Percentiles rank a stretch among this genome's conserved stretches.
Conservation (phyloP, 2,797 vertebrate genomes). For the Merluccius polli region DNA sequence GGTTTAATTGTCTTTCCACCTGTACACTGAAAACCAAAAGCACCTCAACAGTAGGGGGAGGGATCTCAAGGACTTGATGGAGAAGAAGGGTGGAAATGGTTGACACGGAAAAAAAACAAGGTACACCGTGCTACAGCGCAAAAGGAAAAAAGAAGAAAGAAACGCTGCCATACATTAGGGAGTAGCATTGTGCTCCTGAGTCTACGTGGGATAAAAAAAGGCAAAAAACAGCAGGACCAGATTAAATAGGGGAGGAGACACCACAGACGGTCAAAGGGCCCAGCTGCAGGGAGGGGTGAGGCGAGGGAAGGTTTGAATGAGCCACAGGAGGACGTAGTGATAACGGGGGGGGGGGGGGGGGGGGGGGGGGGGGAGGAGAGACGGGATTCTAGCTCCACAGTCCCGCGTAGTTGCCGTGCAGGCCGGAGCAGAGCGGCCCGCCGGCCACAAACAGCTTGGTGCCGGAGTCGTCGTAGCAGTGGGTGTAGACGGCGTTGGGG, state of each 20-base stretch:
- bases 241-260: slow-evolving; percentile 9
- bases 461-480: slow-evolving; percentile 98
- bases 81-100: slow-evolving; percentile 14
- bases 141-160: slow-evolving; percentile 7
- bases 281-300: slow-evolving; percentile 5
- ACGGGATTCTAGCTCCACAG: slow-evolving; percentile 88
- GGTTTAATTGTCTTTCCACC: slow-evolving; percentile 43
- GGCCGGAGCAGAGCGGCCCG: slow-evolving; percentile 94
- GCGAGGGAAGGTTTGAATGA: slow-evolving; percentile 29
- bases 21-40: slow-evolving; percentile 22
- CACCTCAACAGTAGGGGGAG: slow-evolving; percentile 7
- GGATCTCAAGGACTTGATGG: slow-evolving; percentile 24
- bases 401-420: slow-evolving; percentile 97
- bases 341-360: not conserved
- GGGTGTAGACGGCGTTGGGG: slow-evolving; percentile 98
- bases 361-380: slow-evolving; percentile 12
- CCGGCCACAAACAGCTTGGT: slow-evolving; percentile 98
- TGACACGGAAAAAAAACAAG: slow-evolving; percentile 31
- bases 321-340: slow-evolving; percentile 35
- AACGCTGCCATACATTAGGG: not conserved
- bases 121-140: slow-evolving; percentile 48
- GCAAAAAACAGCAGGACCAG: slow-evolving; percentile 14
- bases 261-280: slow-evolving; percentile 23
- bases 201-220: slow-evolving; percentile 47
- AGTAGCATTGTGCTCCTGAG: slow-evolving; percentile 64